Base-by-base conservation (phyloP, 1,140 invertebrate species). In the Panagrolaimus sp. region DNA sequence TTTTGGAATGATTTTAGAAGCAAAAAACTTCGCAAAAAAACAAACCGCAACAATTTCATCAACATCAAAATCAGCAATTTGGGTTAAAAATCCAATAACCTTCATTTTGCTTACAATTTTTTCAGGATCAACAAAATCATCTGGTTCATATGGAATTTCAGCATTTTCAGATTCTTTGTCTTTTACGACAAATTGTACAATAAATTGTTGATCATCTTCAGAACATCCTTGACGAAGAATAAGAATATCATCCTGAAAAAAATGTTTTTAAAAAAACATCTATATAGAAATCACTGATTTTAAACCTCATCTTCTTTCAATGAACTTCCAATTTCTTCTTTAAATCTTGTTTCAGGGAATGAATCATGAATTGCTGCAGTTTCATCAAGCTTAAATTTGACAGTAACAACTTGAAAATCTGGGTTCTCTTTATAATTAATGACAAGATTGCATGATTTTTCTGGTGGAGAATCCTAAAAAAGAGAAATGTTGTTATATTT, bases 241-340 rank as follows among this genome's bases (percentile, higher is more conserved):
- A 12, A 58, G 21, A 58, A 58, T 58, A 28, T 58, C 28, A 26
- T 58, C 52, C 52, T 58, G 17, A 58, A 58, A 58, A 10, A 14
- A 21, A n/a, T 14, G 10, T 28, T 58, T 58, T 17, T 28, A 24
- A 21, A 21, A 21, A 26, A 28, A 58, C 17, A 21, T 58, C 28
- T 52, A n/a, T n/a, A n/a, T n/a, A n/a, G n/a, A n/a, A 38, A 38
- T 2, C 32, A 38, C 7, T 4, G 32, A 2, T 38, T 38, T 7
- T 38, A 38, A 38, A 58, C 52, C 52, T 58, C 52, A 28, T 58
- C 52, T 21, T 58, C 52, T 14, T 58, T 58, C 21, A 58, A 26
- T 21, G 52, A 58, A 21, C 52, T 58, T 58, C 52, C 52, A 58
- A 58, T 58, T 58, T 58, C 52, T 28, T 58, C 52, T 28, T 58